A percentile compares a stretch with the other conserved stretches of the same genome.
These are phyloP conservation scores for Gorsachius goisagi DNA, from an alignment of 2,113 vertebrate species.

Conservation along the genomic window DNA sequence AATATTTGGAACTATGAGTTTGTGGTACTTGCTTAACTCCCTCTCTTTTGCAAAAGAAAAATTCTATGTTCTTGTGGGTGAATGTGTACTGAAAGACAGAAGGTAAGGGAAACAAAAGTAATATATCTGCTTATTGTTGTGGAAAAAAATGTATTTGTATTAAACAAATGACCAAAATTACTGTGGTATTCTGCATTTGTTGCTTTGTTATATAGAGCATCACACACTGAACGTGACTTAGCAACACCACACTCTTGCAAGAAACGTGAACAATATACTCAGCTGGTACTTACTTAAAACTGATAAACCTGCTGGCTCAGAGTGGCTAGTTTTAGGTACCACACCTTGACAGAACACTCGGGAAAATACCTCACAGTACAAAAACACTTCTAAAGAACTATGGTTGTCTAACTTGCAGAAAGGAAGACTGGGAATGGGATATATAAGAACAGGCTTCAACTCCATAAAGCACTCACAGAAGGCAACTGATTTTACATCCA, in stretches of 20 bases:
- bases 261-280: not conserved
- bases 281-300: not conserved
- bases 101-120: conserved; percentile 63
- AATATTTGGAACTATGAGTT: conserved; percentile 63
- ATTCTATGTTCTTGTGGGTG: conserved; percentile 73
- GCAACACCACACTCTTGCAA: not conserved
- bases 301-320: not conserved
- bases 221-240: not conserved
- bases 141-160: conserved; percentile 79
- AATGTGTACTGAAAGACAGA: conserved; percentile 69
- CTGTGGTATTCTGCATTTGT: conserved; percentile 18
- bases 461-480: not conserved
- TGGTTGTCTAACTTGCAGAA: not conserved
- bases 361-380: not conserved
- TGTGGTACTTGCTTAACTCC: conserved; percentile 72
- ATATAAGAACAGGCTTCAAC: not conserved
- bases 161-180: conserved; percentile 71
- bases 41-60: conserved; percentile 73
- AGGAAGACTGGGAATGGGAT: not conserved
- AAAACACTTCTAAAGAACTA: not conserved
- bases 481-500: not conserved
- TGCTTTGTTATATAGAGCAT: not conserved
- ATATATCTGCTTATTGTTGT: conserved; percentile 74
- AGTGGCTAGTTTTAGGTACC: not conserved
- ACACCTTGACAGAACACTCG: not conserved